Base-by-base conservation (phyloP, 2,888 invertebrate genomes). In the Sisyra terminalis region DNA sequence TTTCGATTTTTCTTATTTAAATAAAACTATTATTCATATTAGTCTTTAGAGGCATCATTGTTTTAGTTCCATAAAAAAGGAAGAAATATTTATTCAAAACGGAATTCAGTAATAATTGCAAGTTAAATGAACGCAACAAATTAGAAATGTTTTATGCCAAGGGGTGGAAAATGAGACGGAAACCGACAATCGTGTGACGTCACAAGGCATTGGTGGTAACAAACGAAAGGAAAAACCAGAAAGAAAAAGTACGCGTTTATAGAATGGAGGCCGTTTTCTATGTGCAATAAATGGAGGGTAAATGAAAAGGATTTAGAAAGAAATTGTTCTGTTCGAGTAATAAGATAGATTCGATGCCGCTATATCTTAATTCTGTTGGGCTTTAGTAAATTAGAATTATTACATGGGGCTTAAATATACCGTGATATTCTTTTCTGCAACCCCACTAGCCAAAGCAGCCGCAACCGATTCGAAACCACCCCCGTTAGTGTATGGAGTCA, bases 301-400 rank as follows among this genome's bases (percentile, higher is more conserved):
- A 24, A 24, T 16, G 13, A 39, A 39, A 39, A 39, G 39, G 39
- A 39, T 39, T 39, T 18, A 17, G 39, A 18, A 39, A 24, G 24
- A 39, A 39, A 18, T 16, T 16, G 17, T 15, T 34, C 15, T 39
- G 13, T 17, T 11, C 24, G 24, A 24, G 24, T 7, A 24, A 24
- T 24, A 24, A 24, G 24, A 13, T 39, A 16, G 24, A 18, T 39
- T 16, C 39, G n/a, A 24, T 18, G 18, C 18, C 18, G 17, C 24
- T 39, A 39, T 39, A 39, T 39, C 39, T 39, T 39, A 39, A 39
- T 39, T 39, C 39, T 39, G 39, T 24, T n/a, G 39, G 24, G 39
- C 39, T 39, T 39, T 39, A 24, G 39, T 13, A 39, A 39, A 39
- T 39, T 39, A 39, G 39, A 39, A 39, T 39, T 39, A 39, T 39